These are phyloP conservation scores for Miltochrista miniata DNA, from an alignment of 2,888 invertebrate species.

Conservation along the genomic window DNA sequence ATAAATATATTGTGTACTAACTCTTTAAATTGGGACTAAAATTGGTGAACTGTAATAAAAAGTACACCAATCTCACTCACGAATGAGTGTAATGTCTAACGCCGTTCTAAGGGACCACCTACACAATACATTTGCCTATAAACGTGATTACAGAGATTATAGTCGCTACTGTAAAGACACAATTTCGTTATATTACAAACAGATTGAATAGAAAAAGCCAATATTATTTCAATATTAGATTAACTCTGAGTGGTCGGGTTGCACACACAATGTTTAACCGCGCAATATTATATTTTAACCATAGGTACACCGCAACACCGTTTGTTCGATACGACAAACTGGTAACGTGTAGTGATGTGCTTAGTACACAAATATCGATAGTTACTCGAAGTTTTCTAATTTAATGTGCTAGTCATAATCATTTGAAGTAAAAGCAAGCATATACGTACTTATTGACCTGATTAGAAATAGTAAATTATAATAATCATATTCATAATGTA, in stretches of 20 bases:
- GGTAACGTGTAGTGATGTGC: conserved; percentile 54
- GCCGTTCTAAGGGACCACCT: conserved; percentile 10
- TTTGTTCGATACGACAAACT: conserved; percentile 71
- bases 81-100: conserved; percentile 13
- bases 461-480: too few relatives aligned
- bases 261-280: conserved; percentile 66
- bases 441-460: too few relatives aligned
- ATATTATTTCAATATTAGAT: conserved; percentile 76
- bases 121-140: conserved; percentile 16
- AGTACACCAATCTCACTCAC: not conserved
- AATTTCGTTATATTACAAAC: conserved; percentile 25
- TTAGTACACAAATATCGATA: conserved; percentile 3
- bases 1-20: too few relatives aligned
- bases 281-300: conserved; percentile 77
- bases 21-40: too few relatives aligned
- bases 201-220: conserved; percentile 36
- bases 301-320: conserved; percentile 73
- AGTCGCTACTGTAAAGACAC: conserved; percentile 43
- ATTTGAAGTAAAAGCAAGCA: too few relatives aligned
- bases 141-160: conserved; percentile 25
- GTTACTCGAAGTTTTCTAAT: not conserved
- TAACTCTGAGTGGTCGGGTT: conserved; percentile 68
- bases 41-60: too few relatives aligned
- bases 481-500: too few relatives aligned
- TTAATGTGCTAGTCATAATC: too few relatives aligned